A percentile compares a stretch with the other conserved stretches of the same genome.
Evolutionary conservation across 2,797 vertebrate species (phyloP).

Genomic region (Oreortyx pictus): DNA sequence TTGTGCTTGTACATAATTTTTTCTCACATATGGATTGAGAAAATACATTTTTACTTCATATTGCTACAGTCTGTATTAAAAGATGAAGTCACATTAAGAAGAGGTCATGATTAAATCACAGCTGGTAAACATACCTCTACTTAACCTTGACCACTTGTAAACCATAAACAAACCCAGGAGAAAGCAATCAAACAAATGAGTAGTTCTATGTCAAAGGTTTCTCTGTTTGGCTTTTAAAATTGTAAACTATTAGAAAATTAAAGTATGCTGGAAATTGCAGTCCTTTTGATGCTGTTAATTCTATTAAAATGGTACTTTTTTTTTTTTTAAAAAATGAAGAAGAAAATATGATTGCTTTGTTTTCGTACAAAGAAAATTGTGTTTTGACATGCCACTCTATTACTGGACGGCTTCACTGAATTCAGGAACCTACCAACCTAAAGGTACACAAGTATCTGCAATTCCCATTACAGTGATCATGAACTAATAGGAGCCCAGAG

Average conservation of each 20-base stretch:
- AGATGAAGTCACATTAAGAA: neutral
- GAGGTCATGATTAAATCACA: neutral
- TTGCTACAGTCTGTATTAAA: neutral
- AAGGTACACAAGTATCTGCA: conserved; percentile 12
- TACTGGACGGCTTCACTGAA: conserved; percentile 19
- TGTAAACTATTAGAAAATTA: neutral
- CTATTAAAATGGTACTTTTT: neutral
- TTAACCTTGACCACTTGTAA: conserved; percentile 8
- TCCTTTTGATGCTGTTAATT: neutral
- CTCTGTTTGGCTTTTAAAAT: neutral
- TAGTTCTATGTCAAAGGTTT: neutral
- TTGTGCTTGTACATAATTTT: neutral
- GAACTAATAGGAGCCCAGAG: neutral
- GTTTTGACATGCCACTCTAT: conserved; percentile 1
- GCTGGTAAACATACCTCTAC: neutral
- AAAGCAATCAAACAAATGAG: neutral
- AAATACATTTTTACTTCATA: neutral
- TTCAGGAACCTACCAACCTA: conserved; percentile 9
- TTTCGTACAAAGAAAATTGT: conserved; percentile 6
- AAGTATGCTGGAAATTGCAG: neutral
- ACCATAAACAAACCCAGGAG: neutral
- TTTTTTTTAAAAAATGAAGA: neutral
- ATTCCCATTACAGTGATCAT: neutral
- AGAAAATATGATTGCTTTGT: neutral
- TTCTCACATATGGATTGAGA: neutral